These are phyloP conservation scores for Triplophysa rosa DNA, from an alignment of 2,113 vertebrate species.

Conservation along the genomic window DNA sequence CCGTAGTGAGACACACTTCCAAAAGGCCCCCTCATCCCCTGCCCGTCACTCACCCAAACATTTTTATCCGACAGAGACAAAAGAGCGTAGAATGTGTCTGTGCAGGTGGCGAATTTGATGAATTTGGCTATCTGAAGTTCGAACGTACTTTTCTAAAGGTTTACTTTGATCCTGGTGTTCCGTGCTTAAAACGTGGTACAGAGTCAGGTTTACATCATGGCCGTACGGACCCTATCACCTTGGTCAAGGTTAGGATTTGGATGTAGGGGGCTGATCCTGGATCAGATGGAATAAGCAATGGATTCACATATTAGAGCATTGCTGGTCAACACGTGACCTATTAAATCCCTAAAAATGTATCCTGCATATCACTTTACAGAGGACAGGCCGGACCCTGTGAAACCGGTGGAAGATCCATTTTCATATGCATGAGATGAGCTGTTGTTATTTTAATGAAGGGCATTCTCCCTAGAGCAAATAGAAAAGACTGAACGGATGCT, in stretches of 20 bases:
- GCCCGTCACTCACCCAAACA: slow-evolving; percentile 56
- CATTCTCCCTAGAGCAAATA: slow-evolving; percentile 60
- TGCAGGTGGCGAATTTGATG: neutral
- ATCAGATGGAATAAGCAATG: slow-evolving; percentile 7
- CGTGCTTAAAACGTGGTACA: too few relatives aligned
- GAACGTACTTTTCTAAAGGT: slow-evolving; percentile 4
- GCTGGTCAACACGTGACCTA: neutral
- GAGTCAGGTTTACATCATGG: neutral
- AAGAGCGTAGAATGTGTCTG: slow-evolving; percentile 29
- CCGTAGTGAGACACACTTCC: slow-evolving; percentile 60
- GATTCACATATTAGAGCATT: neutral
- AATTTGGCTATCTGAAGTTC: neutral
- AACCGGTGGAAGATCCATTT: slow-evolving; percentile 50
- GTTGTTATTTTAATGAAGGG: slow-evolving; percentile 67
- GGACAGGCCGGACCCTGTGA: slow-evolving; percentile 14
- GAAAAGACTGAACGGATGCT: slow-evolving; percentile 61
- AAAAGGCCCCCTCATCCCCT: slow-evolving; percentile 48
- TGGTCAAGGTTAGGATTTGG: slow-evolving; percentile 27
- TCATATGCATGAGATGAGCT: slow-evolving; percentile 64
- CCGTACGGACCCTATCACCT: neutral
- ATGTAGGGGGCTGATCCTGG: neutral
- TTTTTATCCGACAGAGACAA: slow-evolving; percentile 60
- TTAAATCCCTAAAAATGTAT: neutral
- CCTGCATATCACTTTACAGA: slow-evolving; percentile 31
- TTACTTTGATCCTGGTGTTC: slow-evolving; percentile 7